phyloP scores from a whole-genome alignment of 2,113 vertebrate genomes.

The Centropus bengalensis region DNA sequence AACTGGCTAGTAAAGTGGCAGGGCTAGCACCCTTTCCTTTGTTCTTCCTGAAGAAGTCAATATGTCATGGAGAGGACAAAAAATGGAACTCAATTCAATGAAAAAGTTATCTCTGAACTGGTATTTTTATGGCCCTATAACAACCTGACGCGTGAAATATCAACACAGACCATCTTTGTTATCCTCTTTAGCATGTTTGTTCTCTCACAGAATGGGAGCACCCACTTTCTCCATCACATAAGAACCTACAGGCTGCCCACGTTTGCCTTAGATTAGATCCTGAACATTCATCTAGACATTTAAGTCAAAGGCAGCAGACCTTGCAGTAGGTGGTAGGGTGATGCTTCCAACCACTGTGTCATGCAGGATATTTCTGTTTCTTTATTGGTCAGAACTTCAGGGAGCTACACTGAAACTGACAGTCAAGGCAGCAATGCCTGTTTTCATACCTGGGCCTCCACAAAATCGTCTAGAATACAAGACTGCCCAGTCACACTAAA shows the following conservation, averaged over 20 bases:
- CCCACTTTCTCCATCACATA: not conserved
- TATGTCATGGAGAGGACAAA: not conserved
- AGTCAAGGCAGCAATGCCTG: not conserved
- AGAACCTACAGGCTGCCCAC: not conserved
- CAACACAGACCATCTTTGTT: not conserved
- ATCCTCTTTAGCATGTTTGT: not conserved
- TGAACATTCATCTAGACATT: not conserved
- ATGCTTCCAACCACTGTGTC: not conserved
- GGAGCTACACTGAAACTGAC: not conserved
- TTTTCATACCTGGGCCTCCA: not conserved
- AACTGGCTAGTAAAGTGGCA: not conserved
- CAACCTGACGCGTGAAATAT: not conserved
- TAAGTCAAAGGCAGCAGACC: not conserved
- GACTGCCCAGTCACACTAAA: not conserved
- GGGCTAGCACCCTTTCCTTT: not conserved
- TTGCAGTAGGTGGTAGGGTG: not conserved
- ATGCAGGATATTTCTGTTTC: fast-evolving
- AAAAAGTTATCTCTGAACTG: not conserved
- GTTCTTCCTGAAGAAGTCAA: not conserved
- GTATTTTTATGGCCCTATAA: not conserved
- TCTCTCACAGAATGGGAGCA: not conserved
- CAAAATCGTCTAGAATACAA: not conserved
- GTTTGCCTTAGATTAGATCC: not conserved
- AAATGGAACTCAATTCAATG: not conserved
- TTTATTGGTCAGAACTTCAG: fast-evolving